These are phyloP conservation scores for Mizuhopecten yessoensis DNA, from an alignment of 1,140 invertebrate genomes.

Conservation along the genomic window DNA sequence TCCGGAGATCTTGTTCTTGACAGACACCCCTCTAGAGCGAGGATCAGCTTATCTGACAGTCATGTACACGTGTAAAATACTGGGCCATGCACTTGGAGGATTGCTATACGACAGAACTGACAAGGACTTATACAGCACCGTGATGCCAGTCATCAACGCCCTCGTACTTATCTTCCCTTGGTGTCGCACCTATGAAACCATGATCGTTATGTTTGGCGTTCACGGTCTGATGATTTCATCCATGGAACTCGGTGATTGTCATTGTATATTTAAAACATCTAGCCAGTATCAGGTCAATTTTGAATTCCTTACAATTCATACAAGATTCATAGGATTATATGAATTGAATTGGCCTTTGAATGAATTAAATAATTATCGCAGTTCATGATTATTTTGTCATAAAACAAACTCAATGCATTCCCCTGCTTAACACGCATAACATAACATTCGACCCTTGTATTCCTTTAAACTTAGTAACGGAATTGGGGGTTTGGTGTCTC, in stretches of 20 bases:
- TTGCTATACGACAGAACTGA: not conserved
- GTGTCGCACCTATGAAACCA: not conserved
- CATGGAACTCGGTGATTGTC: not conserved
- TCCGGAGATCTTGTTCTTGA: not conserved
- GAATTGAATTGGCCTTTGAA: too few relatives aligned
- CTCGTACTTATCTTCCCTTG: not conserved
- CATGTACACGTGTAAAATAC: not conserved
- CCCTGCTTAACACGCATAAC: too few relatives aligned
- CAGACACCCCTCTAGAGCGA: not conserved
- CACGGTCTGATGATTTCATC: not conserved
- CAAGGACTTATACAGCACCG: not conserved
- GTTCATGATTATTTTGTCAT: too few relatives aligned
- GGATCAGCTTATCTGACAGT: constrained; percentile 10
- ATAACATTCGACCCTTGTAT: too few relatives aligned
- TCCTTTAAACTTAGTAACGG: too few relatives aligned
- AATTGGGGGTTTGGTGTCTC: too few relatives aligned
- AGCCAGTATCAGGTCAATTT: too few relatives aligned
- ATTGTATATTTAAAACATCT: too few relatives aligned
- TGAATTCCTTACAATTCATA: too few relatives aligned
- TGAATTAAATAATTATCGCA: too few relatives aligned
- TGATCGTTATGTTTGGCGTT: not conserved
- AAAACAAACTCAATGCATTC: too few relatives aligned
- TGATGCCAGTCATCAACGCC: not conserved
- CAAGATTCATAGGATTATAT: too few relatives aligned
- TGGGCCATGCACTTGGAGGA: not conserved